Percentiles rank a stretch among this genome's conserved stretches.
Conservation (phyloP, 2,888 invertebrate species). For the Eristalis intricaria region DNA sequence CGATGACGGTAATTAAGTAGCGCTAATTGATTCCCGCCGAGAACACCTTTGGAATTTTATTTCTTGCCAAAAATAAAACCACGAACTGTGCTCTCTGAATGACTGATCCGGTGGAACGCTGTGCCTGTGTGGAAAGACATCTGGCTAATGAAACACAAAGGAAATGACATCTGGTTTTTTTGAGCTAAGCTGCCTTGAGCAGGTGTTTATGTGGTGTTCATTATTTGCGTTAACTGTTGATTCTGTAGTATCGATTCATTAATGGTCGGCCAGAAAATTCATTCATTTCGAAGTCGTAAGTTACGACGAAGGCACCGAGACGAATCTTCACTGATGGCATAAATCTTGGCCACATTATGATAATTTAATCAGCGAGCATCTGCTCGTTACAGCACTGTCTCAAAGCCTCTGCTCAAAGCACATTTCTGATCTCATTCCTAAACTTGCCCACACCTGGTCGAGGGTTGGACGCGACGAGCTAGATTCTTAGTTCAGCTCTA, state of each 20-base stretch:
- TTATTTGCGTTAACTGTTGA: background rate
- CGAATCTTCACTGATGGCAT: too few relatives aligned
- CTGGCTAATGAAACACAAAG: background rate
- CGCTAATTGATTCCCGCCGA: constrained; percentile 34
- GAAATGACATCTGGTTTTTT: background rate
- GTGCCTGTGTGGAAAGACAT: background rate
- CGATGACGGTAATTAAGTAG: constrained; percentile 22
- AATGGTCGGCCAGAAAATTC: background rate
- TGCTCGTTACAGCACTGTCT: too few relatives aligned
- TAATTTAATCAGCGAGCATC: too few relatives aligned
- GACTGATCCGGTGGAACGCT: background rate
- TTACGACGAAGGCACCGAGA: too few relatives aligned
- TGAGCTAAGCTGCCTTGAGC: background rate
- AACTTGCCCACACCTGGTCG: background rate
- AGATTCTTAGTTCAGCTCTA: background rate
- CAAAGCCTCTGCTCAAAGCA: too few relatives aligned
- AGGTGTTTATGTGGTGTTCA: background rate
- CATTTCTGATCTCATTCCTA: background rate
- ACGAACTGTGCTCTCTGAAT: background rate
- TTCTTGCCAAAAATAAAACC: constrained; percentile 25
- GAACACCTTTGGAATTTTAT: background rate
- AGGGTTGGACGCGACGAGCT: background rate
- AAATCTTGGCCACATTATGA: too few relatives aligned
- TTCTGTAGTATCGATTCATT: background rate
- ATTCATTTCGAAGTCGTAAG: too few relatives aligned